These are phyloP conservation scores for Sesia bembeciformis DNA, from an alignment of 2,888 invertebrate species.

Conservation along the genomic window DNA sequence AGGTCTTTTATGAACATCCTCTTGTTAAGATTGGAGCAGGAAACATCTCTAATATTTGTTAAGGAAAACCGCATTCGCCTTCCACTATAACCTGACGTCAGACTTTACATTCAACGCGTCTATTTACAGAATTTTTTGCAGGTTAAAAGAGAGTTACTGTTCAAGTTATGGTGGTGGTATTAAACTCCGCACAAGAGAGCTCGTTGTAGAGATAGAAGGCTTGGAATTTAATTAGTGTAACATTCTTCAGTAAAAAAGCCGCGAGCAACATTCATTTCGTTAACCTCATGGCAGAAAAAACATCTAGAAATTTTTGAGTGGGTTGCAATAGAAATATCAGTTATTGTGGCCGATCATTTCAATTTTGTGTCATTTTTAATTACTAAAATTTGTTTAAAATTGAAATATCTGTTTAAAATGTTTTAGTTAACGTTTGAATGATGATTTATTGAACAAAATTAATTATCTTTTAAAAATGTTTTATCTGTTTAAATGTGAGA, in stretches of 20 bases:
- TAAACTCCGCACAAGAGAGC: constrained; percentile 15
- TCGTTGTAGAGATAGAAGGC: constrained; percentile 26
- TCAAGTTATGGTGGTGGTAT: constrained; percentile 23
- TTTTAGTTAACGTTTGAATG: too few relatives aligned
- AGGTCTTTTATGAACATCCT: constrained; percentile 3
- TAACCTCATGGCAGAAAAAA: neutral
- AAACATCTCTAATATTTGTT: constrained; percentile 39
- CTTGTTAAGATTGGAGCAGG: constrained; percentile 28
- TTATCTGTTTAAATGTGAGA: too few relatives aligned
- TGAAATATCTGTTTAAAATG: too few relatives aligned
- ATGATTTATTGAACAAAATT: too few relatives aligned
- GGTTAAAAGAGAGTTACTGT: constrained; percentile 8
- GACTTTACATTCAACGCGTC: constrained; percentile 17
- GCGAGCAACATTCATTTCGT: constrained; percentile 23
- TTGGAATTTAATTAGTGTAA: constrained; percentile 51
- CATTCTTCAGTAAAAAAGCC: constrained; percentile 35
- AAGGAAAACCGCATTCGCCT: constrained; percentile 19
- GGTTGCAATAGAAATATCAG: neutral
- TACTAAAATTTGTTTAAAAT: too few relatives aligned
- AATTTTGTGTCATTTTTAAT: too few relatives aligned
- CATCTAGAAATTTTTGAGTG: neutral
- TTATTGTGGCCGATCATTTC: neutral
- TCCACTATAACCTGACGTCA: constrained; percentile 19
- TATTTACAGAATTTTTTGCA: neutral
- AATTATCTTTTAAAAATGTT: too few relatives aligned